phyloP scores from a whole-genome alignment of 1,140 invertebrate species.

The Ips typographus region DNA sequence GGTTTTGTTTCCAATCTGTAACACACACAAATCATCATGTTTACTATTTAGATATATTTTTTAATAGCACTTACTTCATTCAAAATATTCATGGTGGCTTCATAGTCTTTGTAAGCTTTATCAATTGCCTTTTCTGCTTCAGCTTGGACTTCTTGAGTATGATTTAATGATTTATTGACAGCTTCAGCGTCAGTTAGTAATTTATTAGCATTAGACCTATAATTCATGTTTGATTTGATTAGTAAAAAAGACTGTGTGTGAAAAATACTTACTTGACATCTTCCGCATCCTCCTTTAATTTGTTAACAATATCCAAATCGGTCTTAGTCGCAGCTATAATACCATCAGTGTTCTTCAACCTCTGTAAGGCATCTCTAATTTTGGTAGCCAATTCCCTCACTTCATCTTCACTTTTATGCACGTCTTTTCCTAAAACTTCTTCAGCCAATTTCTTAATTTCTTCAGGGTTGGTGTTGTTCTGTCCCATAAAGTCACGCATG shows the following conservation, averaged over 20 bases:
- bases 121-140: slow-evolving; percentile 77
- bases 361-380: slow-evolving; percentile 83
- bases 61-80: slow-evolving; percentile 26
- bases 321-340: slow-evolving; percentile 84
- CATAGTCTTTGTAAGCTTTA: slow-evolving; percentile 77
- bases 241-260: not conserved
- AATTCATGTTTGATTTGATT: slow-evolving; percentile 7
- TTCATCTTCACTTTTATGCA: slow-evolving; percentile 69
- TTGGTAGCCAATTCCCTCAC: slow-evolving; percentile 79
- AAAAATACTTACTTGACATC: slow-evolving; percentile 65
- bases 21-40: not conserved
- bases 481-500: slow-evolving; percentile 74
- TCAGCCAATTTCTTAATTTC: slow-evolving; percentile 79
- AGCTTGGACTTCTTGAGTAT: slow-evolving; percentile 75
- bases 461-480: slow-evolving; percentile 74
- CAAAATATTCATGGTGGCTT: slow-evolving; percentile 73
- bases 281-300: slow-evolving; percentile 76
- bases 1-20: slow-evolving; percentile 46
- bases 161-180: slow-evolving; percentile 60
- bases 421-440: slow-evolving; percentile 63
- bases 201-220: slow-evolving; percentile 54
- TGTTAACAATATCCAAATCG: slow-evolving; percentile 72
- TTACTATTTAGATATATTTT: not conserved
- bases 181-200: slow-evolving; percentile 61
- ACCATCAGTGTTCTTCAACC: slow-evolving; percentile 84